Percentiles rank a stretch among this genome's conserved stretches.
These are phyloP conservation scores for Alosa alosa DNA, from an alignment of 2,113 vertebrate genomes.

Conservation along the genomic window DNA sequence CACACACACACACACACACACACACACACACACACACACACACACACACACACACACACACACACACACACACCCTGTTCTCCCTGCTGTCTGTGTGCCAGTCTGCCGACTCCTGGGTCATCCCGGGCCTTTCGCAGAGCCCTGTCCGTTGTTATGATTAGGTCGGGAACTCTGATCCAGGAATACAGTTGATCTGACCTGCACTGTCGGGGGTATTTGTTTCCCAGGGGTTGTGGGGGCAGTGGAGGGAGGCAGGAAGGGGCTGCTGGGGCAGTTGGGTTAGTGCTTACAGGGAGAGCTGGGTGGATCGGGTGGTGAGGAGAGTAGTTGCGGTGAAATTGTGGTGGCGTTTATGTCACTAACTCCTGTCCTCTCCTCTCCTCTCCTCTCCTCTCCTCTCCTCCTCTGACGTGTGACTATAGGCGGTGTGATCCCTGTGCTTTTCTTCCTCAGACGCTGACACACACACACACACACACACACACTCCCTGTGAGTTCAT, in stretches of 20 bases:
- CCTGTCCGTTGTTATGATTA: constrained; percentile 57
- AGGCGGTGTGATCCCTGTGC: not conserved
- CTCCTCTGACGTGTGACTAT: too few species aligned
- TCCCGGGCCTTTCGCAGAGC: not conserved
- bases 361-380: not conserved
- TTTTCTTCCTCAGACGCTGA: not conserved
- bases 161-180: constrained; percentile 53
- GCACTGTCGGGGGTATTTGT: constrained; percentile 28
- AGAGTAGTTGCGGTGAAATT: not conserved
- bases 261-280: not conserved
- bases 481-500: too few species aligned
- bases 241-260: not conserved
- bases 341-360: not conserved
- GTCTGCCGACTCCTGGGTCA: not conserved
- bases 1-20: not conserved
- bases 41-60: not conserved
- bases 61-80: not conserved
- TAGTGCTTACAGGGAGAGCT: not conserved
- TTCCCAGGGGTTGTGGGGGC: constrained; percentile 45
- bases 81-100: not conserved
- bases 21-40: not conserved
- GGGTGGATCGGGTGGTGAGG: not conserved
- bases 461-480: not conserved
- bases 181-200: constrained; percentile 32
- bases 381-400: not conserved